phyloP scores from a whole-genome alignment of 2,113 vertebrate species.

The Channa argus region DNA sequence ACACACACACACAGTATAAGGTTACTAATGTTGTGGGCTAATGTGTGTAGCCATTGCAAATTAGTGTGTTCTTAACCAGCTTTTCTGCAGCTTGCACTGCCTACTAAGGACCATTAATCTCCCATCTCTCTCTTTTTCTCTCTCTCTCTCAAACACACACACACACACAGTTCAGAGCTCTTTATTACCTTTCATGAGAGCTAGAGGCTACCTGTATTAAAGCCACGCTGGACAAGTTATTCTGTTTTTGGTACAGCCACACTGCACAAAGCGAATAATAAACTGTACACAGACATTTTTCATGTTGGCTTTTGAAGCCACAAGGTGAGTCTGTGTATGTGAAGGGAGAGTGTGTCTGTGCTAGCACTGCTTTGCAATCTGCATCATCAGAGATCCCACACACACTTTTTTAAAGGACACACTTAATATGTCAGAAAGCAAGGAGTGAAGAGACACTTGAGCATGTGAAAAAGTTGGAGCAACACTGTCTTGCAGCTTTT shows the following conservation, averaged over 20 bases:
- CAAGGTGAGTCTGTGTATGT: conserved; percentile 20
- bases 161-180: conserved; percentile 37
- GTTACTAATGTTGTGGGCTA: too few species aligned
- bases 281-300: conserved; percentile 23
- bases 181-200: conserved; percentile 68
- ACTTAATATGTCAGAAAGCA: conserved; percentile 55
- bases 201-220: conserved; percentile 52
- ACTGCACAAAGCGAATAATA: conserved; percentile 30
- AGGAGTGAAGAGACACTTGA: conserved; percentile 2
- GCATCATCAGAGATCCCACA: not conserved
- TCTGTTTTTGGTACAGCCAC: conserved; percentile 39
- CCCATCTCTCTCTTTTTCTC: conserved; percentile 3
- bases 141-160: not conserved
- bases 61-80: conserved; percentile 15
- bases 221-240: conserved; percentile 47
- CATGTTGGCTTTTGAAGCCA: conserved; percentile 48
- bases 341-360: not conserved
- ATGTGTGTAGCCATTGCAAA: too few species aligned
- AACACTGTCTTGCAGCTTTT: conserved; percentile 38
- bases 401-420: conserved; percentile 33
- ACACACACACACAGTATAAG: too few species aligned
- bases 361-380: not conserved
- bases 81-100: conserved; percentile 57
- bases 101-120: conserved; percentile 78
- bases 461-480: conserved; percentile 19